These are phyloP conservation scores for Clivina fossor DNA, from an alignment of 2,888 invertebrate genomes.

Conservation along the genomic window DNA sequence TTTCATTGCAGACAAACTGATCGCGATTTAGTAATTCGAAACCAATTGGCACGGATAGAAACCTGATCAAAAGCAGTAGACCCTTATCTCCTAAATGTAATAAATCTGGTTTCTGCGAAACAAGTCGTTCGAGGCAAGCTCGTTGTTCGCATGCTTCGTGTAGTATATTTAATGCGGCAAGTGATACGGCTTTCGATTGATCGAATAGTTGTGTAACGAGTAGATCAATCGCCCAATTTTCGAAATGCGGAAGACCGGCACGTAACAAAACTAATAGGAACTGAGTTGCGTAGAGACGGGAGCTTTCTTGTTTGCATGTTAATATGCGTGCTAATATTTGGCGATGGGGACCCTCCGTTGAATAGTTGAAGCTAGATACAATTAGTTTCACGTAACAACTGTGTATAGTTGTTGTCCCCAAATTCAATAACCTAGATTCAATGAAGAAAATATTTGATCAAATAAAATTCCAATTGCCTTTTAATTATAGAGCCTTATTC, in stretches of 20 bases:
- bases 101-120: slow-evolving; percentile 71
- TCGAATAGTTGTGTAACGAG: slow-evolving; percentile 86
- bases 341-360: slow-evolving; percentile 70
- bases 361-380: slow-evolving; percentile 88
- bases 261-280: slow-evolving; percentile 85
- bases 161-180: slow-evolving; percentile 78
- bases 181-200: slow-evolving; percentile 74
- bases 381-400: slow-evolving; percentile 93
- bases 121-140: slow-evolving; percentile 73
- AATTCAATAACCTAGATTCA: slow-evolving; percentile 76
- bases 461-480: no score
- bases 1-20: slow-evolving; percentile 69
- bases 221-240: slow-evolving; percentile 84
- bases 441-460: no score
- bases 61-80: slow-evolving; percentile 71
- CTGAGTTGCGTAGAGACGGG: slow-evolving; percentile 86
- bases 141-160: slow-evolving; percentile 93
- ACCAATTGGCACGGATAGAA: slow-evolving; percentile 73
- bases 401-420: slow-evolving; percentile 81
- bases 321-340: slow-evolving; percentile 64
- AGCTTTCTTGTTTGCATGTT: slow-evolving; percentile 60
- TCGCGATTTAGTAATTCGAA: slow-evolving; percentile 64
- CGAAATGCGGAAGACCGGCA: slow-evolving; percentile 71
- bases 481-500: no score
- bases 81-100: slow-evolving; percentile 76